Evolutionary conservation across 2,888 invertebrate species (phyloP), one percentile per base, ranked within the genome.

Genomic region (Encarsia formosa): DNA sequence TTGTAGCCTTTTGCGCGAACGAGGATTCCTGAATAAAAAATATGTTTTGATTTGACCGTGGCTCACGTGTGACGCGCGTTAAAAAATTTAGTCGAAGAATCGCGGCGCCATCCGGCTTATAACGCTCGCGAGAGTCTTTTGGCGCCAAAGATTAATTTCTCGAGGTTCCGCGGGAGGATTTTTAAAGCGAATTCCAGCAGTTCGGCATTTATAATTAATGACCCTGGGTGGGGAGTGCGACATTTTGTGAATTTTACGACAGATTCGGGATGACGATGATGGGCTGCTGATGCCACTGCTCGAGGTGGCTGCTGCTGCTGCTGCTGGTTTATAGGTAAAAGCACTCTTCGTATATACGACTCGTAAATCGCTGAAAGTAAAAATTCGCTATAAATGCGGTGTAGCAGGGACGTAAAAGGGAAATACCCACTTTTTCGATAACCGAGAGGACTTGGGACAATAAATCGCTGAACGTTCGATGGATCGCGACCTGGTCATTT

Each of bases 11-110:
- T n/a, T n/a, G n/a, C n/a, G n/a, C n/a, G n/a, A n/a, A n/a, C 8
- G 13, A 38, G 52, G 56, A 59, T 65, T 62, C 61, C 59, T 64
- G 62, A 63, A 66, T 61, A 42, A 61, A 64, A 64, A 60, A 64
- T 63, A 46, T 58, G 56, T 67, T 62, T 63, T 63, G 51, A 61
- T 62, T 62, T 58, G 52, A 43, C 52, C 56, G 56, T 52, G 52
- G 29, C 40, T 32, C 35, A 41, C 39, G 35, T 26, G 26, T 11
- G 16, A 13, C 16, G 5, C 37, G 37, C 37, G 19, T 19, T 11
- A 19, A 9, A 29, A 9, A 29, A 9, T 13, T 8, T 9, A 29
- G 29, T 9, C 29, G 29, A 13, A 13, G 29, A 29, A 13, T 29
- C 29, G 29, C 13, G 29, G 29, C 29, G 29, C 29, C 29, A 29